These are phyloP conservation scores for Drosophila colorata DNA, from an alignment of 2,888 invertebrate species.

Conservation along the genomic window DNA sequence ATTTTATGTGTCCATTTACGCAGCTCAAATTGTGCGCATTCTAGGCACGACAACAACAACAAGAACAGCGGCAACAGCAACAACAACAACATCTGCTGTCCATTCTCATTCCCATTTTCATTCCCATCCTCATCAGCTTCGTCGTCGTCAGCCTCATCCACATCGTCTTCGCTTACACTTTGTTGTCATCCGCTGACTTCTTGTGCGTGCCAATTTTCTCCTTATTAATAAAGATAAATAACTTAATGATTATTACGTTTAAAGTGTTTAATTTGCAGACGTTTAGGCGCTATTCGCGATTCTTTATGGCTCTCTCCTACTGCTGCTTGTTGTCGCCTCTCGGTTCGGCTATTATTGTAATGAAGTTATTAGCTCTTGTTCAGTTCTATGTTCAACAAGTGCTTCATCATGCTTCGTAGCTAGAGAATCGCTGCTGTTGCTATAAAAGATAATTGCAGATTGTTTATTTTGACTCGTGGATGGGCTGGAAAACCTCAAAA, in stretches of 20 bases:
- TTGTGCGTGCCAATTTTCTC: constrained; percentile 78
- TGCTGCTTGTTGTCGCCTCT: constrained; percentile 1
- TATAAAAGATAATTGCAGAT: not conserved
- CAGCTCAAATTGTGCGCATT: constrained; percentile 73
- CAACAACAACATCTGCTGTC: constrained; percentile 25
- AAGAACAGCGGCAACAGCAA: constrained; percentile 9
- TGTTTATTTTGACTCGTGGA: not conserved
- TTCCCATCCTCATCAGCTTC: constrained; percentile 19
- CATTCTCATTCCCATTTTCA: constrained; percentile 20
- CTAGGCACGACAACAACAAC: constrained; percentile 52
- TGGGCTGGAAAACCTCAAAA: not conserved
- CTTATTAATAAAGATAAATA: constrained; percentile 82
- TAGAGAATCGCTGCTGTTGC: not conserved
- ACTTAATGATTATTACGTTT: constrained; percentile 79
- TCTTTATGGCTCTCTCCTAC: constrained; percentile 33
- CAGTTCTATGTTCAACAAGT: constrained; percentile 25
- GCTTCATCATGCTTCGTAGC: constrained; percentile 19
- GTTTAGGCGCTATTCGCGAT: constrained; percentile 55
- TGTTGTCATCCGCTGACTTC: constrained; percentile 67
- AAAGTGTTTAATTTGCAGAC: constrained; percentile 78
- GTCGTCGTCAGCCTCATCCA: constrained; percentile 10
- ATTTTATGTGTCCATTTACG: constrained; percentile 80
- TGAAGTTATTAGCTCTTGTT: constrained; percentile 54
- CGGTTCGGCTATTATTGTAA: constrained; percentile 43
- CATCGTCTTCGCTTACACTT: constrained; percentile 46